Percentiles rank a stretch among this genome's conserved stretches.
These are phyloP conservation scores for Novumbra hubbsi DNA, from an alignment of 2,797 vertebrate genomes.

Conservation along the genomic window DNA sequence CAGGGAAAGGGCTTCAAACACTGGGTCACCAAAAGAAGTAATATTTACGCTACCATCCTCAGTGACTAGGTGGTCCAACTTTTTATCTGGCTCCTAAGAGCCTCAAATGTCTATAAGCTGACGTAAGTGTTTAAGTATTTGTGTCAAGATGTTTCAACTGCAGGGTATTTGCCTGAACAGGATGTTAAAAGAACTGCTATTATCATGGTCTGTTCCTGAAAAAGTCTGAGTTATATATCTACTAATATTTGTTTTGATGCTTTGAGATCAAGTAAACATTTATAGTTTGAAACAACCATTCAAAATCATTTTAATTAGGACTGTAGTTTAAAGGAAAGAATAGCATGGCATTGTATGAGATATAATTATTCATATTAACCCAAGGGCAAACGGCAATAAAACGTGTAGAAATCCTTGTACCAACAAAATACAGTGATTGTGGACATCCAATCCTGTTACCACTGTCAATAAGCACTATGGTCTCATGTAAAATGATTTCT, in stretches of 20 bases:
- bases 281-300: not conserved
- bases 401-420: not conserved
- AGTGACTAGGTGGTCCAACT: slow-evolving; percentile 70
- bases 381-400: not conserved
- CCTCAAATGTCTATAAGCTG: slow-evolving; percentile 59
- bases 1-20: slow-evolving; percentile 62
- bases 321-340: not conserved
- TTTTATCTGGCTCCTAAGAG: slow-evolving; percentile 58
- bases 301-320: not conserved
- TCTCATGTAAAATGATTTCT: not conserved
- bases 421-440: not conserved
- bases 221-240: slow-evolving; percentile 14
- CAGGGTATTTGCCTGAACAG: slow-evolving; percentile 38
- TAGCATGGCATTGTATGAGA: not conserved
- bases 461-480: not conserved
- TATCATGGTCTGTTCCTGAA: slow-evolving; percentile 15
- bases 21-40: slow-evolving; percentile 77
- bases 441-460: not conserved
- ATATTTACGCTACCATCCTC: slow-evolving; percentile 73
- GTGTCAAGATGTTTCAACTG: slow-evolving; percentile 58
- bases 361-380: not conserved
- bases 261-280: not conserved
- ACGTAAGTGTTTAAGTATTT: slow-evolving; percentile 66
- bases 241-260: not conserved
- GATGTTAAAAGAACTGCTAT: slow-evolving; percentile 15